A percentile compares a stretch with the other conserved stretches of the same genome.
These are phyloP conservation scores for Gymnarchus niloticus DNA, from an alignment of 2,113 vertebrate species.

Conservation along the genomic window DNA sequence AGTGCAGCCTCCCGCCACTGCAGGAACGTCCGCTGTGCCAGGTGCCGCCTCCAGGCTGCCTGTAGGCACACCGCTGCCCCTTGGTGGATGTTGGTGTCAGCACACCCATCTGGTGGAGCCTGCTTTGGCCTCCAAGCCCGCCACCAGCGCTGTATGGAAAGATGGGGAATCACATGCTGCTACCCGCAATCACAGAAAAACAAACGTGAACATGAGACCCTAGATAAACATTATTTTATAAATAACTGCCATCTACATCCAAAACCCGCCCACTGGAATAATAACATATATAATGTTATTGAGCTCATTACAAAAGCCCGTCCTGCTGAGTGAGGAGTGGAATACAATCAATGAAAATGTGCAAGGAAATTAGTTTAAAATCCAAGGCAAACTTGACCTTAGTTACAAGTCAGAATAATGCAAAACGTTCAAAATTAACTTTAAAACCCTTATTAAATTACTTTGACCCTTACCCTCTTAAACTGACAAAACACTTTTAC, in stretches of 20 bases:
- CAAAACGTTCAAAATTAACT: conserved; percentile 1
- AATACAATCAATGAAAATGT: not conserved
- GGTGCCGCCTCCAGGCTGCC: conserved; percentile 74
- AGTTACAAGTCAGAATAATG: not conserved
- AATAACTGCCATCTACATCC: not conserved
- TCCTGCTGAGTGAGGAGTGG: not conserved
- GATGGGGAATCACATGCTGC: not conserved
- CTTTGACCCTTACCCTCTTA: not conserved
- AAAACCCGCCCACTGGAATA: not conserved
- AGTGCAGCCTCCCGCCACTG: conserved; percentile 66
- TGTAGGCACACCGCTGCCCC: conserved; percentile 76
- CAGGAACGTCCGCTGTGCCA: conserved; percentile 62
- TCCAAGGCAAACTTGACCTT: not conserved
- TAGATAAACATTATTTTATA: not conserved
- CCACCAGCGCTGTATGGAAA: conserved; percentile 76
- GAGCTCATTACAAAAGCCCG: not conserved
- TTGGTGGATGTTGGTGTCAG: conserved; percentile 45
- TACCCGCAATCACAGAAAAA: not conserved
- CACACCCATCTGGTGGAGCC: conserved; percentile 30
- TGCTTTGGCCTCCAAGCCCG: conserved; percentile 57
- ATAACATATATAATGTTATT: not conserved
- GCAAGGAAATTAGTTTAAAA: not conserved
- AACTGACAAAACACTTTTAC: not conserved
- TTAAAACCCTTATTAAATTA: not conserved
- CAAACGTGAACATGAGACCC: not conserved